A percentile compares a stretch with the other conserved stretches of the same genome.
These are phyloP conservation scores for Eumerus sabulonum DNA, from an alignment of 2,888 invertebrate genomes.

Conservation along the genomic window DNA sequence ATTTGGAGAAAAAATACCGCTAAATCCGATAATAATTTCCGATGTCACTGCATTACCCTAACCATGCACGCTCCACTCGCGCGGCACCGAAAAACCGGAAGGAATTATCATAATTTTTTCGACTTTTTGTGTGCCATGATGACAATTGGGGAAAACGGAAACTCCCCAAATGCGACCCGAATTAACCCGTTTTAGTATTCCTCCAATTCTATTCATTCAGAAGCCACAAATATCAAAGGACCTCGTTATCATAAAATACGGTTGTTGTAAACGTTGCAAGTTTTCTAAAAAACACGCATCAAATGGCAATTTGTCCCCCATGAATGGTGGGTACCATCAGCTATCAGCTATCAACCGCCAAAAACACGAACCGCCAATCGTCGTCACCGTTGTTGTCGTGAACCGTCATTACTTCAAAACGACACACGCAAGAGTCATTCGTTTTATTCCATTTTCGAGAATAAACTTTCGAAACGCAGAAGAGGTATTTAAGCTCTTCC, in stretches of 20 bases:
- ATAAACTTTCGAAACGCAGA: slow-evolving; percentile 19
- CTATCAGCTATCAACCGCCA: background rate
- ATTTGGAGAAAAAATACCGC: too few relatives aligned
- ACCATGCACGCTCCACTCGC: too few relatives aligned
- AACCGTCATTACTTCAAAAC: slow-evolving; percentile 40
- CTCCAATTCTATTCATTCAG: slow-evolving; percentile 29
- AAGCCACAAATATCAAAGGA: slow-evolving; percentile 44
- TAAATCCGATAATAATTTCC: too few relatives aligned
- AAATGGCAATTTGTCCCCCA: background rate
- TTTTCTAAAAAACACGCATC: slow-evolving; percentile 14
- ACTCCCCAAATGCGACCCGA: slow-evolving; percentile 16
- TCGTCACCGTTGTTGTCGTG: background rate
- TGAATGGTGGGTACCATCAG: too few relatives aligned
- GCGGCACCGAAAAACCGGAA: too few relatives aligned
- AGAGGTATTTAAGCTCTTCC: slow-evolving; percentile 49
- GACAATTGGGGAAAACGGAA: background rate
- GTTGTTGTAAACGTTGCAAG: slow-evolving; percentile 17
- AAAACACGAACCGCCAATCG: background rate
- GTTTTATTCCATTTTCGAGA: slow-evolving; percentile 28
- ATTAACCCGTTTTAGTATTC: slow-evolving; percentile 37
- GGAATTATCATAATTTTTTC: too few relatives aligned
- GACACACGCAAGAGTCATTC: slow-evolving; percentile 48
- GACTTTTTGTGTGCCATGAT: too few relatives aligned
- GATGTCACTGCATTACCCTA: too few relatives aligned
- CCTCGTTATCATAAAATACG: slow-evolving; percentile 53